These are phyloP conservation scores for Paragorgia papillata DNA, from an alignment of 92 coral and sea anemone genomes.

Conservation along the genomic window DNA sequence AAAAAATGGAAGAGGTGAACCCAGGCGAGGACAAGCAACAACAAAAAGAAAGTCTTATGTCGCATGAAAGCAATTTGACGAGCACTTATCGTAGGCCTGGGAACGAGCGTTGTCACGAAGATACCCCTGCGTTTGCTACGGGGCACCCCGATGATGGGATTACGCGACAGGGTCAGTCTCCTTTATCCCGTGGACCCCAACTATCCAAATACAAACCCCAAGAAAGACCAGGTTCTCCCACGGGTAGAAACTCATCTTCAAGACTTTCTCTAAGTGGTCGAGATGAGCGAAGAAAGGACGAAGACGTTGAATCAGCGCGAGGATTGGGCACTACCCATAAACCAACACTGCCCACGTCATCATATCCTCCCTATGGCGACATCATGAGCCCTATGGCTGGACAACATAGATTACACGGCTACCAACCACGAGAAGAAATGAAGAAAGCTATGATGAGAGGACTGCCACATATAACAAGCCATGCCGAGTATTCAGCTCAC, in stretches of 20 bases:
- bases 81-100: conserved; percentile 13
- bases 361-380: conserved; percentile 33
- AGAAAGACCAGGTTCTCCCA: not conserved
- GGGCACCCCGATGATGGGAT: not conserved
- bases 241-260: not conserved
- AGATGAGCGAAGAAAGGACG: not conserved
- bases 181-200: not conserved
- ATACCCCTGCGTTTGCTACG: not conserved
- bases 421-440: conserved; percentile 65
- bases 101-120: not conserved
- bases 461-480: conserved; percentile 50
- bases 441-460: conserved; percentile 62
- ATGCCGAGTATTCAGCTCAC: conserved; percentile 61
- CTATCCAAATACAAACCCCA: not conserved
- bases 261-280: not conserved
- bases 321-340: not conserved
- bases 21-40: not conserved
- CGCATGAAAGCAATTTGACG: not conserved
- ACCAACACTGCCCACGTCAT: conserved; percentile 15
- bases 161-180: not conserved
- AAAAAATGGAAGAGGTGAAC: conserved; percentile 28
- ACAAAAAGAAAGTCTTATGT: not conserved
- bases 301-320: not conserved
- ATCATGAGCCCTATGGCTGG: conserved; percentile 52
- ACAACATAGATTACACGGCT: conserved; percentile 64